Conservation (phyloP, 2,888 invertebrate genomes). For the Drosophila eohydei region DNA sequence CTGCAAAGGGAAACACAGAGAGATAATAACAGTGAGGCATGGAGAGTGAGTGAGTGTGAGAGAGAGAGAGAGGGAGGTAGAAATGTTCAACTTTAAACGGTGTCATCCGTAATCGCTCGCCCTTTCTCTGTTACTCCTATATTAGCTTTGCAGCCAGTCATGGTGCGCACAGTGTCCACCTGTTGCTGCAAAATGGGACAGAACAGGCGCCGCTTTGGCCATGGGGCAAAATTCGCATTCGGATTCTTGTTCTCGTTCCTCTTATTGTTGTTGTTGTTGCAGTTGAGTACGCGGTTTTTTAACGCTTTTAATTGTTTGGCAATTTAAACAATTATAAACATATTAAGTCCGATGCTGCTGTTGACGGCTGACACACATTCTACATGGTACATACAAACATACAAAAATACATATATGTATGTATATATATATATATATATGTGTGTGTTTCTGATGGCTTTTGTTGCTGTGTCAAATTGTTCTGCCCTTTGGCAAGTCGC, state of each 20-base stretch:
- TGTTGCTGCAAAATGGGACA: constrained; percentile 46
- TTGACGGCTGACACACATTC: constrained; percentile 62
- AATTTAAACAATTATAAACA: constrained; percentile 75
- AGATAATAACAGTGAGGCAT: constrained; percentile 4
- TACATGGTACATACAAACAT: neutral
- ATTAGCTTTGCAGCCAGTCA: constrained; percentile 1
- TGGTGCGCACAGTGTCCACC: constrained; percentile 38
- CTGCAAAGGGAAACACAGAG: constrained; percentile 16
- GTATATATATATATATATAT: neutral
- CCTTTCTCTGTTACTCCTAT: constrained; percentile 15
- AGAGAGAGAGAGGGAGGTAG: constrained; percentile 1
- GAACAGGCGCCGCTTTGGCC: constrained; percentile 36
- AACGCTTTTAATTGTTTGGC: constrained; percentile 66
- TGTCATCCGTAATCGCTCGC: constrained; percentile 10
- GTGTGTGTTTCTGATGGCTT: neutral
- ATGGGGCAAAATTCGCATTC: constrained; percentile 43
- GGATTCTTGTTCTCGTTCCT: constrained; percentile 29
- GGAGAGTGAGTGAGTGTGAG: neutral
- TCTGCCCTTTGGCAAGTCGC: constrained; percentile 20
- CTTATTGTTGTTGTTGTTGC: constrained; percentile 23
- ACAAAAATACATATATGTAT: neutral
- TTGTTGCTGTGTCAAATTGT: constrained; percentile 12
- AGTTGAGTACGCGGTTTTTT: constrained; percentile 19
- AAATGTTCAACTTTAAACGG: constrained; percentile 23
- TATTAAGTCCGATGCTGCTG: constrained; percentile 57